Evolutionary conservation across 2,797 vertebrate species (phyloP), one percentile per base, ranked within the genome.

Genomic region (Avahi laniger): DNA sequence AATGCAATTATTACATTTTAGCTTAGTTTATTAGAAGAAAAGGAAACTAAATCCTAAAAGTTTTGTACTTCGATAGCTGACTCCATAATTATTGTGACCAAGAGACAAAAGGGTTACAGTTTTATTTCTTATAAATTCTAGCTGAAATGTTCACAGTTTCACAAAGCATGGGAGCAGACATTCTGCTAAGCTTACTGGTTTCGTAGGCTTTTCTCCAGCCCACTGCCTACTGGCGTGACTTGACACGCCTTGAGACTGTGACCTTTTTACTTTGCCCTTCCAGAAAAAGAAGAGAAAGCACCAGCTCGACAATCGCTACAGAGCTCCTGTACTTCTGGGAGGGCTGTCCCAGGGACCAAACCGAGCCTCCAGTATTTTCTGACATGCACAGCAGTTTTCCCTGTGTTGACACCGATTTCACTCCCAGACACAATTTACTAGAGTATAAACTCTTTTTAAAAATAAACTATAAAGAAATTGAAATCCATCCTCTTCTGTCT

Each of bases 321-420:
- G n/a, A 18, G 24, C 20, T 50, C n/a, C 7, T 38, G 11, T 9
- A 35, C 9, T 8, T 14, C 1, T 5, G 1, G n/a, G 5, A 3
- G 59, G 7, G 11, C 15, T 18, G 18, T 7, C 38, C 70, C 6
- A 38, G 4, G 35, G 14, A 59, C 52, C 20, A 12, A 76, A 33
- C 18, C 22, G 10, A 33, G 14, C 24, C 52, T 35, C n/a, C n/a
- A 4, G 26, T 15, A 22, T 50, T 48, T 59, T 24, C 48, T 69
- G 33, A 38, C 48, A 46, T 7, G 11, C 12, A 54, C 2, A 38
- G 9, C 14, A 15, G 14, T 35, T 35, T 33, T n/a, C 35, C 8
- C 2, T 24, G 57, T 13, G 18, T 61, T 14, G 17, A 20, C 9
- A 33, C 24, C 17, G 46, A 41, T 52, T 11, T 59, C 50, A 18